Evolutionary conservation across 1,140 invertebrate genomes (phyloP), one percentile per base, ranked within the genome.

Genomic region (Mya arenaria): DNA sequence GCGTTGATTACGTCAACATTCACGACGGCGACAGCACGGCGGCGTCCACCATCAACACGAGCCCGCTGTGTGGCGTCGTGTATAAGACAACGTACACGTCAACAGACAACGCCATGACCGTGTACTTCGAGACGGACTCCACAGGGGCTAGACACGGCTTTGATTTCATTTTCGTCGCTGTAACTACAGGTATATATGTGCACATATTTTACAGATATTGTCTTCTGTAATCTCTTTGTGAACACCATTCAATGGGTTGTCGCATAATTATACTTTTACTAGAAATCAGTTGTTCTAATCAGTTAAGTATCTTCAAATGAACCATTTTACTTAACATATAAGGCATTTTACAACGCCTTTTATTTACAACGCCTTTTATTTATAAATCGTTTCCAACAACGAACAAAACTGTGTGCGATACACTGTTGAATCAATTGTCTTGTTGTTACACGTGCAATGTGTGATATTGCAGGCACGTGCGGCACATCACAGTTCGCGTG

Each of bases 401-500:
- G n/a, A 48, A 48, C n/a, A 48, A 48, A 48, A 48, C n/a, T 15
- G 44, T 13, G n/a, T 15, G n/a, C n/a, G n/a, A 48, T 48, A 15
- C 13, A 48, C 13, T 48, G n/a, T 15, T 15, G 13, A 48, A 48
- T 15, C n/a, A 48, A 48, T 15, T 48, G n/a, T 15, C 13, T 48
- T 15, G n/a, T 48, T 15, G n/a, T 15, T 15, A n/a, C n/a, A 15
- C 13, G n/a, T n/a, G n/a, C n/a, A n/a, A n/a, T n/a, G n/a, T 41
- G 4, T 69, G 19, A 56, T 36, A 30, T 66, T 58, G 36, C 62
- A 71, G 71, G 37, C 25, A 34, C 71, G 17, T 82, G 80, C 60
- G 25, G 4, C 6, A 48, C 69, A n/a, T 37, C 36, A n/a, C 62
- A 74, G 41, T 83, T 83, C 52, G 52, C 73, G n/a, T 88, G 86